Percentiles rank a stretch among this genome's conserved stretches.
Evolutionary conservation across 2,888 invertebrate genomes (phyloP).

Genomic region (Dasysyrphus tricinctus): DNA sequence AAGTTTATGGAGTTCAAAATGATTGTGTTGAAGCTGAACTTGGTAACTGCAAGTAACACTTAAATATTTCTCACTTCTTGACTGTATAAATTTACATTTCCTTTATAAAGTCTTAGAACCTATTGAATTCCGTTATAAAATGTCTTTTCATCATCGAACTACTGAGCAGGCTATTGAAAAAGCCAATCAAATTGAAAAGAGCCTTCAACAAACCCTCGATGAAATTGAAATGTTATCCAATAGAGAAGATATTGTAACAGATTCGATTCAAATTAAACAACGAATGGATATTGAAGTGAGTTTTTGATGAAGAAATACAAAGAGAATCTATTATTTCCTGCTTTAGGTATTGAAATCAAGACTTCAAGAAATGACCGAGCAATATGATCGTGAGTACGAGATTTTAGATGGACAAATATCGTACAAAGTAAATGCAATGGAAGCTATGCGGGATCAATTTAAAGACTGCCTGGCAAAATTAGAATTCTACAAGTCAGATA

Average conservation of each 20-base stretch:
- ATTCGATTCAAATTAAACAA: conserved; percentile 19
- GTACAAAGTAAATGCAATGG: conserved; percentile 33
- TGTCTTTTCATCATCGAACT: conserved; percentile 13
- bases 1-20: conserved; percentile 38
- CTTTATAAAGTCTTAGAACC: conserved; percentile 51
- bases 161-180: conserved; percentile 20
- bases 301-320: background rate
- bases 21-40: conserved; percentile 38
- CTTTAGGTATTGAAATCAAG: conserved; percentile 22
- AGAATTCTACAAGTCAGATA: conserved; percentile 36
- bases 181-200: background rate
- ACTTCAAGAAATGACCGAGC: conserved; percentile 1
- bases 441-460: conserved; percentile 15
- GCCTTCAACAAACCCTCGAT: background rate
- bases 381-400: conserved; percentile 37
- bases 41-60: too few species aligned
- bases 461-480: conserved; percentile 21
- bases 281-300: conserved; percentile 44
- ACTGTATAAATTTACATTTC: too few species aligned
- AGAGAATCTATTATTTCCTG: too few species aligned
- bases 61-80: too few species aligned
- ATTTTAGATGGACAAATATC: conserved; percentile 24
- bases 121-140: conserved; percentile 58
- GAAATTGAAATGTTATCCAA: background rate
- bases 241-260: conserved; percentile 5